These are phyloP conservation scores for Romanogobio albipinnatus DNA, from an alignment of 2,113 vertebrate genomes.

Conservation along the genomic window DNA sequence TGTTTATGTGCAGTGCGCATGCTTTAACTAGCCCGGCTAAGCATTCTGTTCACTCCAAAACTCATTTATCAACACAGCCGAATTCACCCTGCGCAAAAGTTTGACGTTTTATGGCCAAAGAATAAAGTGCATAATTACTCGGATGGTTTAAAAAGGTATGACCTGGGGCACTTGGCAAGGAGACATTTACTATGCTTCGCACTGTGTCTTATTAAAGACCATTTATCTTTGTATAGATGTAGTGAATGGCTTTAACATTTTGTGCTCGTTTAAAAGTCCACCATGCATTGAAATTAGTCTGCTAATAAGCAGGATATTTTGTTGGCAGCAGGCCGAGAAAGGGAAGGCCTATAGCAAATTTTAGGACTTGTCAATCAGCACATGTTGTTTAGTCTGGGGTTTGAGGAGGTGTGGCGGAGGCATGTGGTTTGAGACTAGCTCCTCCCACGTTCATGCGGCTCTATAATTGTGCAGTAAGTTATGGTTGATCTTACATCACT, in stretches of 20 bases:
- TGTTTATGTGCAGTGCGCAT: constrained; percentile 54
- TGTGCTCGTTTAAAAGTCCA: constrained; percentile 61
- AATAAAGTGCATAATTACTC: constrained; percentile 67
- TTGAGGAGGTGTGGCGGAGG: constrained; percentile 65
- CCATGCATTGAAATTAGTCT: constrained; percentile 64
- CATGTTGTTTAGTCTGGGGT: constrained; percentile 80
- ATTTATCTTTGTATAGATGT: constrained; percentile 34
- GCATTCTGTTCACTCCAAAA: constrained; percentile 39
- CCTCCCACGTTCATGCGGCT: constrained; percentile 59
- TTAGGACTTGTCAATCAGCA: constrained; percentile 68
- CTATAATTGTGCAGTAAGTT: constrained; percentile 63
- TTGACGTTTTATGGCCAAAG: constrained; percentile 60
- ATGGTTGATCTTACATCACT: not conserved
- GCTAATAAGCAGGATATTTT: constrained; percentile 59
- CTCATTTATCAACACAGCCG: constrained; percentile 56
- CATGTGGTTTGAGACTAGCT: constrained; percentile 72
- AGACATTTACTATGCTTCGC: constrained; percentile 57
- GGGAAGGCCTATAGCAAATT: constrained; percentile 57
- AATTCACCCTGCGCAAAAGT: constrained; percentile 47
- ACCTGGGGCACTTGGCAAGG: constrained; percentile 62
- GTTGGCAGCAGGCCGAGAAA: constrained; percentile 56
- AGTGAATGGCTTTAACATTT: constrained; percentile 42
- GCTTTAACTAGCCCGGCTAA: constrained; percentile 55
- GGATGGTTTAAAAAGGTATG: constrained; percentile 53
- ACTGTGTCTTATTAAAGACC: constrained; percentile 52